These are phyloP conservation scores for Lagopus muta DNA, from an alignment of 2,113 vertebrate genomes.

Conservation along the genomic window DNA sequence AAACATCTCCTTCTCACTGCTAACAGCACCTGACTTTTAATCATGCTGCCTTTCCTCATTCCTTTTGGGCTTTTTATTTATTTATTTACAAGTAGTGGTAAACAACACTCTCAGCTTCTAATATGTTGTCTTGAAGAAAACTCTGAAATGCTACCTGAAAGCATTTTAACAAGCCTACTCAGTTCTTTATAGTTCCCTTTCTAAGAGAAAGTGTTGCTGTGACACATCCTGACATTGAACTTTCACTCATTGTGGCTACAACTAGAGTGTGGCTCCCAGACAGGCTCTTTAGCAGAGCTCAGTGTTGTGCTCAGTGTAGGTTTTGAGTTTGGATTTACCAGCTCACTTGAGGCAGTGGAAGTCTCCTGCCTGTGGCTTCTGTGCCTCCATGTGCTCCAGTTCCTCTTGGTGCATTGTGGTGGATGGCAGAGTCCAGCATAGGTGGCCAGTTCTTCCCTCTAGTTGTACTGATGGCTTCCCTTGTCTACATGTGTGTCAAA, in stretches of 20 bases:
- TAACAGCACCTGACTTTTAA: not conserved
- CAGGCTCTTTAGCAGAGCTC: not conserved
- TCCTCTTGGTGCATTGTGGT: rapidly evolving
- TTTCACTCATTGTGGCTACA: not conserved
- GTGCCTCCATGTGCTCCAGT: not conserved
- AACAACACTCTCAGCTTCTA: not conserved
- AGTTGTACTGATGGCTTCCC: not conserved
- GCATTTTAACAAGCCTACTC: not conserved
- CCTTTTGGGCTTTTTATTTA: not conserved
- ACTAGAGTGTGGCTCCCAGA: not conserved
- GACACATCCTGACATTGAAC: not conserved
- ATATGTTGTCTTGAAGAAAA: not conserved
- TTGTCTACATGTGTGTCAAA: not conserved
- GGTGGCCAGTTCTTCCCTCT: not conserved
- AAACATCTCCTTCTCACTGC: not conserved
- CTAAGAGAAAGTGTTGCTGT: not conserved
- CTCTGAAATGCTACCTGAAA: not conserved
- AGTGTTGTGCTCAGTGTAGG: rapidly evolving
- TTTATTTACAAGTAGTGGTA: not conserved
- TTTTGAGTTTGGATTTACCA: not conserved
- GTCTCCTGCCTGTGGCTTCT: not conserved
- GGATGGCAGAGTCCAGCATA: not conserved
- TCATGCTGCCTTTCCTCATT: not conserved
- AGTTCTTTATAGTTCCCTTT: not conserved
- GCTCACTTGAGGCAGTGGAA: not conserved